A percentile compares a stretch with the other conserved stretches of the same genome.
Conservation (phyloP, 2,888 invertebrate species). For the Acrobasis repandana region DNA sequence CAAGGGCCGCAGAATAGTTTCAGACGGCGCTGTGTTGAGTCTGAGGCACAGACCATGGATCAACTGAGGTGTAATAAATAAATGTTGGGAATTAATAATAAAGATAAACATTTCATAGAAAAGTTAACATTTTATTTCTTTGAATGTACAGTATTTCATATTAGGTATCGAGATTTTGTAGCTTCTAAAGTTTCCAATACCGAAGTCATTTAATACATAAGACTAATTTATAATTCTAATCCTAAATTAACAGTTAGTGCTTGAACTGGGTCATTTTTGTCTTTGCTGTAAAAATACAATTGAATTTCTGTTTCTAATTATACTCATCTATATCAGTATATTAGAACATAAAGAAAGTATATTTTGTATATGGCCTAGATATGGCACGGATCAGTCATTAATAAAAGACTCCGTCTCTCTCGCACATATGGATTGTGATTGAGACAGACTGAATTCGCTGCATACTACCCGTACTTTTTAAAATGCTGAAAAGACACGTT, state of each 20-base stretch:
- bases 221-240: background rate
- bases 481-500: too few relatives aligned
- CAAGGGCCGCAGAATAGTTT: too few relatives aligned
- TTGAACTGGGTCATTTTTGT: slow-evolving; percentile 19
- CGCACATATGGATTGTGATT: too few relatives aligned
- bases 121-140: slow-evolving; percentile 43
- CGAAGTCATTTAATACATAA: slow-evolving; percentile 1
- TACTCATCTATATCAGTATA: background rate
- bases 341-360: background rate
- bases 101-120: slow-evolving; percentile 27
- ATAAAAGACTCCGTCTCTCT: background rate
- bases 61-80: too few relatives aligned
- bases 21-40: too few relatives aligned
- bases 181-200: slow-evolving; percentile 22
- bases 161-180: slow-evolving; percentile 18
- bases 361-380: background rate
- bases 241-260: slow-evolving; percentile 8
- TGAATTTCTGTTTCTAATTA: background rate
- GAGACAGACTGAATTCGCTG: too few relatives aligned
- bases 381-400: slow-evolving; percentile 8
- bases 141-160: slow-evolving; percentile 25
- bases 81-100: too few relatives aligned
- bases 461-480: too few relatives aligned
- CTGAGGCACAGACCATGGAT: too few relatives aligned
- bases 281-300: slow-evolving; percentile 21